Conservation (phyloP, 1,140 invertebrate species). For the Pseudachorutes palmiensis region DNA sequence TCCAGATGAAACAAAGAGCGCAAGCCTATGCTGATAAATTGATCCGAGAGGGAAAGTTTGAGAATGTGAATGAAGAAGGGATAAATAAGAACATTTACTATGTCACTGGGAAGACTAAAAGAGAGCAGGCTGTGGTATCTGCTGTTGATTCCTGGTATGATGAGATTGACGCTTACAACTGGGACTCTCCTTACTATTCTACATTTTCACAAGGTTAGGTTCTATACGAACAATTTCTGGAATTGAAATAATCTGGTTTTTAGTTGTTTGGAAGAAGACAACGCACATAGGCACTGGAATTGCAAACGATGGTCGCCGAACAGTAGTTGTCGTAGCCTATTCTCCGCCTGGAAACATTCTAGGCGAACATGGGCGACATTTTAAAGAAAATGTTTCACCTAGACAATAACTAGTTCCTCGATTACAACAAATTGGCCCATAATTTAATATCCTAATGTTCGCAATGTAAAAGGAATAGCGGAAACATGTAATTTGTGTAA, state of each 20-base stretch:
- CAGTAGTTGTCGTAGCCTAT: constrained; percentile 19
- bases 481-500: too few species aligned
- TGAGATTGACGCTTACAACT: not conserved
- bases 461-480: too few species aligned
- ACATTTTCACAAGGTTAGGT: not conserved
- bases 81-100: not conserved
- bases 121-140: not conserved
- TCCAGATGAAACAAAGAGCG: not conserved
- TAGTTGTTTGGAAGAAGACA: constrained; percentile 20
- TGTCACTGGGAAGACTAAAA: not conserved
- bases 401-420: not conserved
- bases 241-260: too few species aligned
- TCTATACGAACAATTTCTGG: too few species aligned
- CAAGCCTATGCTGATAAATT: not conserved
- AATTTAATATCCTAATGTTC: too few species aligned
- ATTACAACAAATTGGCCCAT: too few species aligned
- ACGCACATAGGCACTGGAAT: constrained; percentile 20
- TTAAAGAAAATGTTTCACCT: constrained; percentile 27
- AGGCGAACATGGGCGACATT: constrained; percentile 20
- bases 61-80: not conserved
- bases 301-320: constrained; percentile 11
- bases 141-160: not conserved
- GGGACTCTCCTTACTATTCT: not conserved
- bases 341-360: constrained; percentile 15
- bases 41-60: not conserved